A percentile compares a stretch with the other conserved stretches of the same genome.
Conservation (phyloP, 1,140 invertebrate genomes). For the Diabrotica virgifera region DNA sequence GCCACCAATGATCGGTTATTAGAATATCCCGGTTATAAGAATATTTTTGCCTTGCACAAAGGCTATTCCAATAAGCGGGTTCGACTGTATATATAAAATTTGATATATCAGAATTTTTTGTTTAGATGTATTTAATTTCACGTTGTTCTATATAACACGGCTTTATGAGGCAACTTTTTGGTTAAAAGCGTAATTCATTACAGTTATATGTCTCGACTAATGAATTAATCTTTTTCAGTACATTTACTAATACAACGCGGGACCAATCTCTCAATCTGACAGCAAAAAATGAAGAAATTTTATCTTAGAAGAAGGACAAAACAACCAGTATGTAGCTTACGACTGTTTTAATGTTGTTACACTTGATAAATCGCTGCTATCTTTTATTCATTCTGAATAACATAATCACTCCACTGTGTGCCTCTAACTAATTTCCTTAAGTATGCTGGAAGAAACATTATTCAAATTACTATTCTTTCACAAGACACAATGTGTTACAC, state of each 20-base stretch:
- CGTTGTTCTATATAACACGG: no score
- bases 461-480: background rate
- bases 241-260: background rate
- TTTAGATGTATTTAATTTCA: no score
- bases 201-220: background rate
- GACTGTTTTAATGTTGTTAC: conserved; percentile 2
- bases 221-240: background rate
- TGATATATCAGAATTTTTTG: no score
- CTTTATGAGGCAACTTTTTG: no score
- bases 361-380: background rate
- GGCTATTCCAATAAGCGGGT: no score
- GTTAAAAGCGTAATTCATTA: no score
- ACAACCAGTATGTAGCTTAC: background rate
- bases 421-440: background rate
- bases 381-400: conserved; percentile 3
- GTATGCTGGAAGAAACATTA: background rate
- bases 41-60: no score
- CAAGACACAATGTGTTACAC: background rate
- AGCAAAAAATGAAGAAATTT: conserved; percentile 1
- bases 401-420: background rate
- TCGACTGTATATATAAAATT: no score
- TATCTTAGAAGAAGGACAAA: background rate
- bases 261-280: background rate
- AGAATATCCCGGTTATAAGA: no score
- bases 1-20: no score